phyloP scores from a whole-genome alignment of 2,888 invertebrate species.

The Macroteleia sp. region DNA sequence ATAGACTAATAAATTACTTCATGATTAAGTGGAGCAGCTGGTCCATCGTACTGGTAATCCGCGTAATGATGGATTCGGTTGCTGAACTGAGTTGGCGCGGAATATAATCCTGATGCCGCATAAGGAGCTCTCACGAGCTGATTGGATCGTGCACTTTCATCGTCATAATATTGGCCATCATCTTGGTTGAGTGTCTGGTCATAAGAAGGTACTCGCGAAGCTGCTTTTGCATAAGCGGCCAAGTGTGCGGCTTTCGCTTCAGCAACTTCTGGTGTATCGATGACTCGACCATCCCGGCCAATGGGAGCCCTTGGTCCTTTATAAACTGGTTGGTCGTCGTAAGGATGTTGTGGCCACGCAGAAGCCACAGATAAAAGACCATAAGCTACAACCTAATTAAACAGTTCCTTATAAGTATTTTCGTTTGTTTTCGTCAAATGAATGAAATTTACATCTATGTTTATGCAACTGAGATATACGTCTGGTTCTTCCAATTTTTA shows the following conservation, averaged over 20 bases:
- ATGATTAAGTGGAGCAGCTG: slow-evolving; percentile 52
- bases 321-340: slow-evolving; percentile 56
- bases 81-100: slow-evolving; percentile 52
- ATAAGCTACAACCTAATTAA: neutral
- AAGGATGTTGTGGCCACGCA: slow-evolving; percentile 31
- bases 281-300: slow-evolving; percentile 71
- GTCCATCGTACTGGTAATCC: slow-evolving; percentile 45
- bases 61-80: slow-evolving; percentile 45
- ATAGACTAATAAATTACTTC: slow-evolving; percentile 47
- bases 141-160: slow-evolving; percentile 2
- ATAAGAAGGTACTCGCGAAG: slow-evolving; percentile 22
- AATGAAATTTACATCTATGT: too few relatives aligned
- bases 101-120: slow-evolving; percentile 19
- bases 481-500: too few relatives aligned
- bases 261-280: slow-evolving; percentile 77
- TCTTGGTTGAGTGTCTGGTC: neutral
- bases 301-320: slow-evolving; percentile 75
- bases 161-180: slow-evolving; percentile 36
- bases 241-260: slow-evolving; percentile 75
- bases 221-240: slow-evolving; percentile 63
- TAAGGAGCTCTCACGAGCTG: slow-evolving; percentile 40
- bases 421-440: too few relatives aligned
- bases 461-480: too few relatives aligned
- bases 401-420: too few relatives aligned
- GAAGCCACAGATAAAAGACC: slow-evolving; percentile 18